Conservation (phyloP, 2,797 vertebrate species). For the Eospalax fontanierii region DNA sequence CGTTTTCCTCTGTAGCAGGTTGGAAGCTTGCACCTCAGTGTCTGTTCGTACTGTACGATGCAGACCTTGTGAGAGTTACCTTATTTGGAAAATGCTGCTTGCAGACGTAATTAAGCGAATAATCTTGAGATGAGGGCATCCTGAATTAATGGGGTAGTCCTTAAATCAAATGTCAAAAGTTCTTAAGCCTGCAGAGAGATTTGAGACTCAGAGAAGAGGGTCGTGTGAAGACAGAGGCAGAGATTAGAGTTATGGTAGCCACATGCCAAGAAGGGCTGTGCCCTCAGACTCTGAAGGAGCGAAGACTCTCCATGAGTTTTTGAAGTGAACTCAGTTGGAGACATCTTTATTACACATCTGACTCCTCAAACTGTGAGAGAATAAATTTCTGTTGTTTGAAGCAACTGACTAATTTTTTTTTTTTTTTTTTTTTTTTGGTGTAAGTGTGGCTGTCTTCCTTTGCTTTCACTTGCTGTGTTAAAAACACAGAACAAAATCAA, state of each 20-base stretch:
- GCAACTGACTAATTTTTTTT: background rate
- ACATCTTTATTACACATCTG: background rate
- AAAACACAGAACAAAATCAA: too few relatives aligned
- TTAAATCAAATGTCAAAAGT: background rate
- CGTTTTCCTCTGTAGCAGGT: background rate
- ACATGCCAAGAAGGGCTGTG: background rate
- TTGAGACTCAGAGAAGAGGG: background rate
- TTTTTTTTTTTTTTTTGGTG: background rate
- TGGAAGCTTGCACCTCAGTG: background rate
- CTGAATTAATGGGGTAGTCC: background rate
- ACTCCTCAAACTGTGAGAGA: background rate
- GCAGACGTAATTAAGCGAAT: background rate
- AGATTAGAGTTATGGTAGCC: background rate
- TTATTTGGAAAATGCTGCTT: conserved; percentile 3
- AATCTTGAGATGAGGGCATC: background rate
- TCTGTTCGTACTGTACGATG: background rate
- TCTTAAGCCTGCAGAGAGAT: background rate
- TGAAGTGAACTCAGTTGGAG: rapidly evolving
- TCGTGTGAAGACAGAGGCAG: background rate
- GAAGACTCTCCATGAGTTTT: background rate
- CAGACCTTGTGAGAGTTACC: background rate
- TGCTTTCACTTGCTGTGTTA: too few relatives aligned
- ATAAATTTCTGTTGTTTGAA: background rate
- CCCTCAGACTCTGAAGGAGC: background rate
- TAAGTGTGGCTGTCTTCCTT: background rate